Evolutionary conservation across 2,113 vertebrate species (phyloP).

Genomic region (Saguinus midas): DNA sequence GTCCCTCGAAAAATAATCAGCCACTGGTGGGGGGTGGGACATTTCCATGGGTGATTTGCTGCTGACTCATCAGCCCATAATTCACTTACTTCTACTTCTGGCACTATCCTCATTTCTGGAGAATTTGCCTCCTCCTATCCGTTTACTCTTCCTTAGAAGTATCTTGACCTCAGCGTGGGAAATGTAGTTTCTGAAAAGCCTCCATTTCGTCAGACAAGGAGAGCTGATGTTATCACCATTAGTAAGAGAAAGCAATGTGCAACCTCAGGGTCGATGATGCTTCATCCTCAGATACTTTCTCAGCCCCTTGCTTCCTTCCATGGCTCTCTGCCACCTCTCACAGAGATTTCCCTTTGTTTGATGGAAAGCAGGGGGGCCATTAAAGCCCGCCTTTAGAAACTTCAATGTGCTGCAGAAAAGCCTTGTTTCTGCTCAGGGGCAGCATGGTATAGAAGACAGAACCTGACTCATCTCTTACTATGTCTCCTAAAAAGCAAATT

Average conservation of each 20-base stretch:
- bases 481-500: not conserved
- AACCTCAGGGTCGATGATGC: not conserved
- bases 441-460: not conserved
- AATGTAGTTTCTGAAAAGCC: not conserved
- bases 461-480: not conserved
- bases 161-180: constrained; percentile 33
- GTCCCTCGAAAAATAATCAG: not conserved
- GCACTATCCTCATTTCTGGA: not conserved
- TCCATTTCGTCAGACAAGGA: not conserved
- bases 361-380: not conserved
- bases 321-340: not conserved
- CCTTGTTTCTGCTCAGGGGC: not conserved
- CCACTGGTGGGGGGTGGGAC: not conserved
- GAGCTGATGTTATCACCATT: not conserved
- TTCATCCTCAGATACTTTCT: not conserved
- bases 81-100: not conserved
- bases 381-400: not conserved
- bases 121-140: not conserved
- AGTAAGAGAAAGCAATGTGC: not conserved
- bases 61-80: not conserved
- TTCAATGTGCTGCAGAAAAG: not conserved
- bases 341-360: not conserved
- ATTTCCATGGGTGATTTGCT: not conserved
- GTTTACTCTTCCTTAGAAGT: not conserved
- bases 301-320: not conserved